Percentiles rank a stretch among this genome's conserved stretches.
These are phyloP conservation scores for Nothocercus nigrocapillus DNA, from an alignment of 2,113 vertebrate genomes.

Conservation along the genomic window DNA sequence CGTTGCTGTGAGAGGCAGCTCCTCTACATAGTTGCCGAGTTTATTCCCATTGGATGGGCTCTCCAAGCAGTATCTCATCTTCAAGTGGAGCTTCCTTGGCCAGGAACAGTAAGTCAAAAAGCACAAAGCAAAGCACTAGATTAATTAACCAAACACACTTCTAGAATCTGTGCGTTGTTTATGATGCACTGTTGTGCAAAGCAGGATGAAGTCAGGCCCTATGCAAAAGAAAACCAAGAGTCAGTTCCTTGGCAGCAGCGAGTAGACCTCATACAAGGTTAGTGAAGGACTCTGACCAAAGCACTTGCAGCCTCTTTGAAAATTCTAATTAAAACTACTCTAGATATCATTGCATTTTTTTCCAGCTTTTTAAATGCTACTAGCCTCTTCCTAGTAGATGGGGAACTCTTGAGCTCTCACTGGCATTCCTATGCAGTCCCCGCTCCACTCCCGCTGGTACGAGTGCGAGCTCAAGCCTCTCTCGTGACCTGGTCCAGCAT, in stretches of 20 bases:
- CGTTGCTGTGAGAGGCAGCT: neutral
- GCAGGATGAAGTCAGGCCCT: neutral
- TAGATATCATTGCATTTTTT: neutral
- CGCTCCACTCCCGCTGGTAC: neutral
- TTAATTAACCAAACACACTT: neutral
- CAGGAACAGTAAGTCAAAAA: neutral
- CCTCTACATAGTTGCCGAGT: neutral
- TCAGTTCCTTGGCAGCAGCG: accelerated
- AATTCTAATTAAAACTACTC: neutral
- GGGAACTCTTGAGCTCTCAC: neutral
- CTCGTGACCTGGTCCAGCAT: accelerated
- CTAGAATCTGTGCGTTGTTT: neutral
- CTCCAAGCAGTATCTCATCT: neutral
- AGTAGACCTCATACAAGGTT: neutral
- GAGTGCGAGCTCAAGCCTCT: neutral
- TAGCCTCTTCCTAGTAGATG: neutral
- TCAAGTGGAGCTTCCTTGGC: neutral
- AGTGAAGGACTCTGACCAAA: neutral
- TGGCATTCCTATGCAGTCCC: neutral
- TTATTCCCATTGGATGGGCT: neutral
- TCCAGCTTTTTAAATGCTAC: neutral
- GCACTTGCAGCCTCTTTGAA: neutral
- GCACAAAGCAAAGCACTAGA: neutral
- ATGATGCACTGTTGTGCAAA: accelerated
- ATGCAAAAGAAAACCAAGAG: accelerated